phyloP scores from a whole-genome alignment of 2,113 vertebrate species.

The Clarias batrachus region DNA sequence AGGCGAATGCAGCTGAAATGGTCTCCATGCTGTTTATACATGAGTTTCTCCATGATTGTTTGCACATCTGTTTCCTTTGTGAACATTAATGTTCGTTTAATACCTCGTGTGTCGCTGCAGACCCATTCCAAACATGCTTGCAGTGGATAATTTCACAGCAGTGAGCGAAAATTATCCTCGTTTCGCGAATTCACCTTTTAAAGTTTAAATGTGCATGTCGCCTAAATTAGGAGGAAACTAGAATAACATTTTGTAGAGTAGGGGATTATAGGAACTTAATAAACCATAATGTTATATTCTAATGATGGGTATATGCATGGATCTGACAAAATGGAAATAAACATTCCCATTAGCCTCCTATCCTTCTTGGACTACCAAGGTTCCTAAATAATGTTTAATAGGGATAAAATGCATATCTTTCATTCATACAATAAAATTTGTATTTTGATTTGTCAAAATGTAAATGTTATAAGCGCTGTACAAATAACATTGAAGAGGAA shows the following conservation, averaged over 20 bases:
- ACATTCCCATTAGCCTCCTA: too few relatives aligned
- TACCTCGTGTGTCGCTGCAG: conserved; percentile 29
- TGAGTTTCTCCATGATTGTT: conserved; percentile 29
- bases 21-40: conserved; percentile 24
- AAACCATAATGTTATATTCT: conserved; percentile 49
- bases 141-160: conserved; percentile 1
- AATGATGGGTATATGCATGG: conserved; percentile 56
- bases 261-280: conserved; percentile 47
- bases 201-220: not conserved
- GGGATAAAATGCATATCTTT: too few relatives aligned
- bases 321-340: not conserved
- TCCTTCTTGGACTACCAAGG: too few relatives aligned
- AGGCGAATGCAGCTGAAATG: conserved; percentile 31
- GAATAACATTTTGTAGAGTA: not conserved
- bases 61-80: conserved; percentile 47
- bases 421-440: too few relatives aligned
- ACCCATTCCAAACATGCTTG: conserved; percentile 34
- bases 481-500: too few relatives aligned
- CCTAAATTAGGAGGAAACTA: conserved; percentile 11
- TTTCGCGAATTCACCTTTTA: conserved; percentile 6
- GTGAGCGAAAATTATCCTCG: conserved; percentile 1
- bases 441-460: too few relatives aligned
- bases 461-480: too few relatives aligned
- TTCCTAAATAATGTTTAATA: too few relatives aligned
- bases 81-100: conserved; percentile 23